Conservation (phyloP, 2,888 invertebrate species). For the Automeris io region DNA sequence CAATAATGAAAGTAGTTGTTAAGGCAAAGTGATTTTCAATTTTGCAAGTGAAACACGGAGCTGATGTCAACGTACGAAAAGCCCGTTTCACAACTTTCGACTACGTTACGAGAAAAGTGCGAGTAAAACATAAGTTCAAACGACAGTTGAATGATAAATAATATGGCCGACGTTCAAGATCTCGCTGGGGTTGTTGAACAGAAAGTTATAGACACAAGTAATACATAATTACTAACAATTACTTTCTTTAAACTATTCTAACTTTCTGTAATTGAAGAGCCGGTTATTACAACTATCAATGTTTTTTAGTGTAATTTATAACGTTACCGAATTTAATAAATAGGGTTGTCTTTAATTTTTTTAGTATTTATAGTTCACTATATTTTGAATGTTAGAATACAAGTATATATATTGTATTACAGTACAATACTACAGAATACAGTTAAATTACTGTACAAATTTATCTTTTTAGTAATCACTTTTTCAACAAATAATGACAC, state of each 20-base stretch:
- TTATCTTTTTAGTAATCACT: too few species aligned
- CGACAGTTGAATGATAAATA: background rate
- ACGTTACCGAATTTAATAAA: too few species aligned
- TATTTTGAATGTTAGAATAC: too few species aligned
- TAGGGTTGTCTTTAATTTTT: too few species aligned
- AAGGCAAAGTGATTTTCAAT: slow-evolving; percentile 2
- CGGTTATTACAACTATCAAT: too few species aligned
- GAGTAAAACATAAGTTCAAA: background rate
- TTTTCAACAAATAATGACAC: too few species aligned
- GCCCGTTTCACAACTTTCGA: slow-evolving; percentile 5
- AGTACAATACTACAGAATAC: too few species aligned
- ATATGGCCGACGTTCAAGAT: background rate
- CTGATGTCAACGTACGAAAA: slow-evolving; percentile 2
- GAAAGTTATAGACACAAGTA: background rate
- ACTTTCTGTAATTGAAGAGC: too few species aligned
- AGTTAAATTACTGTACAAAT: too few species aligned
- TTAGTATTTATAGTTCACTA: too few species aligned
- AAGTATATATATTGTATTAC: too few species aligned
- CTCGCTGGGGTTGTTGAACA: background rate
- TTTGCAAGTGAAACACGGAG: slow-evolving; percentile 2
- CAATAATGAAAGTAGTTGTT: background rate
- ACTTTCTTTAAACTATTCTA: background rate
- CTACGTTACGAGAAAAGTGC: background rate
- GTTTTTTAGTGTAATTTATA: too few species aligned
- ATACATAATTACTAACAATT: background rate